These are phyloP conservation scores for Hydroisotoma schaefferi DNA, from an alignment of 2,888 invertebrate genomes.

Conservation along the genomic window DNA sequence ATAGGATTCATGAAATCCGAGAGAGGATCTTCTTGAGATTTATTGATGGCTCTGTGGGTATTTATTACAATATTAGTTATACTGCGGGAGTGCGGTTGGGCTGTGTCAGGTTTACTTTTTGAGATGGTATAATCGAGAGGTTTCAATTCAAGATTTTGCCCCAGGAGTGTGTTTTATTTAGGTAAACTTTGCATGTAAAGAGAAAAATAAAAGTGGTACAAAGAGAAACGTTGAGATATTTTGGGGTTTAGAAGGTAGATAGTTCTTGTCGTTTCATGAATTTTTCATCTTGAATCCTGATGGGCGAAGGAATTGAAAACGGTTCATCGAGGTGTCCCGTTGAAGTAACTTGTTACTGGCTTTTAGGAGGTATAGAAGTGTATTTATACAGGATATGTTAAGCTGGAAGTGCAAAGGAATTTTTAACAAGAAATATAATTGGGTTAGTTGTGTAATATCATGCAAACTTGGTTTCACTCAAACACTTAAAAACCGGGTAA, in stretches of 20 bases:
- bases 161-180: slow-evolving; percentile 14
- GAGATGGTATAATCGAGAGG: no score
- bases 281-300: slow-evolving; percentile 47
- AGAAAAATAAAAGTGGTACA: no score
- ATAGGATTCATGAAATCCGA: no score
- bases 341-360: background rate
- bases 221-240: no score
- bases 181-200: slow-evolving; percentile 29
- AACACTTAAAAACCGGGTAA: no score
- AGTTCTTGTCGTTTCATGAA: slow-evolving; percentile 46
- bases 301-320: slow-evolving; percentile 23
- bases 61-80: no score
- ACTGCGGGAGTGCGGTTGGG: no score
- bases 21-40: slow-evolving; percentile 5
- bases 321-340: slow-evolving; percentile 38
- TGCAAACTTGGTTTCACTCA: no score
- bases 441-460: no score
- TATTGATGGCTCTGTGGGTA: background rate
- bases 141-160: background rate
- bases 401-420: background rate
- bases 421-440: background rate
- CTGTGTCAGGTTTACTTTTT: no score
- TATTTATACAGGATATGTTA: background rate
- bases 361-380: background rate
- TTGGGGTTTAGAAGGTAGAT: slow-evolving; percentile 16